Percentiles rank a stretch among this genome's conserved stretches.
These are phyloP conservation scores for Argyrosomus regius DNA, from an alignment of 2,797 vertebrate species.

Conservation along the genomic window DNA sequence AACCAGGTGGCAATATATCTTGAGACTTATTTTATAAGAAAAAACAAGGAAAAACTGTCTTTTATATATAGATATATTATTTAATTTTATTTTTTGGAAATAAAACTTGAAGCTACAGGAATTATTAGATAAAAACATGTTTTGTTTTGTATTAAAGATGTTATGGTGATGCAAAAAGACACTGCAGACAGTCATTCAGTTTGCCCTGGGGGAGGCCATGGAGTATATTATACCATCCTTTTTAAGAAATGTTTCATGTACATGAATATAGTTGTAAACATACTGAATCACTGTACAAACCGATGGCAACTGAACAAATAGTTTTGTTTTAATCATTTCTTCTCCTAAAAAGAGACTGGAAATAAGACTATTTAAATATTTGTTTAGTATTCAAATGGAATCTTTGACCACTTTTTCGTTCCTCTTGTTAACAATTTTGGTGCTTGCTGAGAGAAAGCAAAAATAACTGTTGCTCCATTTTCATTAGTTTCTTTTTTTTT, in stretches of 20 bases:
- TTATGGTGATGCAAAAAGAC: conserved; percentile 86
- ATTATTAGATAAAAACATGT: conserved; percentile 84
- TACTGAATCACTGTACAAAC: conserved; percentile 89
- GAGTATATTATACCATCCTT: conserved; percentile 80
- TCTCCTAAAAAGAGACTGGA: conserved; percentile 83
- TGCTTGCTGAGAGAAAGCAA: conserved; percentile 87
- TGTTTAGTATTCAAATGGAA: conserved; percentile 85
- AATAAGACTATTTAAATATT: conserved; percentile 86
- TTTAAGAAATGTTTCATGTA: conserved; percentile 85
- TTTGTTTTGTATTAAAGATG: conserved; percentile 86
- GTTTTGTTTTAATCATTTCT: conserved; percentile 78
- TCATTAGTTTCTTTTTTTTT: conserved; percentile 83
- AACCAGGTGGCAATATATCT: conserved; percentile 89
- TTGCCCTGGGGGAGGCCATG: conserved; percentile 77
- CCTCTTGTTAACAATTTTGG: conserved; percentile 84
- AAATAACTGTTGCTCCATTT: conserved; percentile 87
- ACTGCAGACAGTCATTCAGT: conserved; percentile 83
- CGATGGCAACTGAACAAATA: conserved; percentile 85
- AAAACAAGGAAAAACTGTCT: conserved; percentile 84
- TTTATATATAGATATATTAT: conserved; percentile 91
- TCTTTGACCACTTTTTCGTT: conserved; percentile 86
- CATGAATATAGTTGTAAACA: conserved; percentile 87
- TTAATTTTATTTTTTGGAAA: conserved; percentile 90
- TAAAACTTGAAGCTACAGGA: conserved; percentile 89
- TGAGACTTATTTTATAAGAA: conserved; percentile 91